Evolutionary conservation across 2,113 vertebrate genomes (phyloP).

Genomic region (Poeciliopsis retropinna): DNA sequence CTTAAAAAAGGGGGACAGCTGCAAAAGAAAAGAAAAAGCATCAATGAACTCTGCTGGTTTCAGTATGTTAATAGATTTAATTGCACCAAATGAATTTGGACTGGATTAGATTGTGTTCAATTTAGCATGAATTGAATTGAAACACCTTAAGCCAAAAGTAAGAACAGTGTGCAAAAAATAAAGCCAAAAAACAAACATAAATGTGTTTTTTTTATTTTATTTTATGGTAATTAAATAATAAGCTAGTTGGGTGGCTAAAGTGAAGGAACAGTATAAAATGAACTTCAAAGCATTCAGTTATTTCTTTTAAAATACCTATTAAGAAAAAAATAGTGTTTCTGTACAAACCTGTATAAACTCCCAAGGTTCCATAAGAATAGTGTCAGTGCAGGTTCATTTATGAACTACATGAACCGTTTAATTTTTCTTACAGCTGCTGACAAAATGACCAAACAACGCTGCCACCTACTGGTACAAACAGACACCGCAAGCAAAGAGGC

Average conservation of each 20-base stretch:
- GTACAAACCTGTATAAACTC: too few relatives aligned
- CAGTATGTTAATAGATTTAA: too few relatives aligned
- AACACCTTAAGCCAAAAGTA: neutral
- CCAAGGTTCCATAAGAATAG: neutral
- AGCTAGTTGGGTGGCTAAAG: too few relatives aligned
- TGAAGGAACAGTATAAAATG: neutral
- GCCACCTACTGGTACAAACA: slow-evolving; percentile 48
- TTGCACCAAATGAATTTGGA: too few relatives aligned
- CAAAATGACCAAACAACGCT: slow-evolving; percentile 30
- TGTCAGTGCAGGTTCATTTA: neutral
- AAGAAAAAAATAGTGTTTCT: neutral
- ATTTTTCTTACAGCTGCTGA: neutral
- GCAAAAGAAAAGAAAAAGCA: too few relatives aligned
- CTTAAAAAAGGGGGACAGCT: too few relatives aligned
- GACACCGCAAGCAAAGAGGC: neutral
- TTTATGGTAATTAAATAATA: too few relatives aligned
- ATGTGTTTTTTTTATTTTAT: too few relatives aligned
- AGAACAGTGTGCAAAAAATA: neutral
- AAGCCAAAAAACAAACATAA: too few relatives aligned
- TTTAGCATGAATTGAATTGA: neutral
- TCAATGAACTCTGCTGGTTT: too few relatives aligned
- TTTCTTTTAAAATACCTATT: neutral
- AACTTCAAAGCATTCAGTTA: neutral
- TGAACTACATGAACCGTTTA: neutral
- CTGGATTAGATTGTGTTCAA: too few relatives aligned